phyloP scores from a whole-genome alignment of 2,888 invertebrate genomes.

The Unio pictorum region DNA sequence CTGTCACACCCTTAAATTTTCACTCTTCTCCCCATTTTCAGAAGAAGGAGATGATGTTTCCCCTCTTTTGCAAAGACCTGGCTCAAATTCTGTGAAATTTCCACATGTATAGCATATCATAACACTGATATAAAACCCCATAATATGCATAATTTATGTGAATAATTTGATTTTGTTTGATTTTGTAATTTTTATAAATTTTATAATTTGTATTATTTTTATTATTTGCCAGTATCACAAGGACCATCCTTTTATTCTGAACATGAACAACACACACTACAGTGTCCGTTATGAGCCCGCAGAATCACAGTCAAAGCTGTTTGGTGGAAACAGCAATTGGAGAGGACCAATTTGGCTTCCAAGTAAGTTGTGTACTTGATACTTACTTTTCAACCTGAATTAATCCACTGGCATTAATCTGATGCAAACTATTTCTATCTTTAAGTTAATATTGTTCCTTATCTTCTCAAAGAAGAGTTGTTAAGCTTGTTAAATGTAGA shows the following conservation, averaged over 20 bases:
- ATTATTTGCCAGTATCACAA: slow-evolving; percentile 51
- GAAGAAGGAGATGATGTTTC: too few species aligned
- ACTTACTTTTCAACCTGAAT: not conserved
- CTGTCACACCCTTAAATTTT: too few species aligned
- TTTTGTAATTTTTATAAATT: not conserved
- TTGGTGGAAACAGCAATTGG: slow-evolving; percentile 73
- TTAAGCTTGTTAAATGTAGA: too few species aligned
- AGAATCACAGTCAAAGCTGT: slow-evolving; percentile 67
- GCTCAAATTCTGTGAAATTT: too few species aligned
- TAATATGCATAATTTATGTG: not conserved
- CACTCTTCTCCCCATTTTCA: too few species aligned
- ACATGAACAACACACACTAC: slow-evolving; percentile 43
- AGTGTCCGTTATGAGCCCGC: slow-evolving; percentile 65
- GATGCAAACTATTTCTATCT: too few species aligned
- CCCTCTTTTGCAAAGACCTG: too few species aligned
- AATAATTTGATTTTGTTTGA: slow-evolving; percentile 1
- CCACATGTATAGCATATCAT: too few species aligned
- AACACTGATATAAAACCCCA: too few species aligned
- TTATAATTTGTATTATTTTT: not conserved
- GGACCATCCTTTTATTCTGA: slow-evolving; percentile 58
- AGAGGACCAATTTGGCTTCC: slow-evolving; percentile 71
- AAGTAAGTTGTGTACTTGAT: slow-evolving; percentile 45
- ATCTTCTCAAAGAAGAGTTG: too few species aligned
- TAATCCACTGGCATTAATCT: not conserved
- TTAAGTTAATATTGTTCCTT: too few species aligned